Conservation (phyloP, 2,113 vertebrate species). For the Genyomyrus donnyi region DNA sequence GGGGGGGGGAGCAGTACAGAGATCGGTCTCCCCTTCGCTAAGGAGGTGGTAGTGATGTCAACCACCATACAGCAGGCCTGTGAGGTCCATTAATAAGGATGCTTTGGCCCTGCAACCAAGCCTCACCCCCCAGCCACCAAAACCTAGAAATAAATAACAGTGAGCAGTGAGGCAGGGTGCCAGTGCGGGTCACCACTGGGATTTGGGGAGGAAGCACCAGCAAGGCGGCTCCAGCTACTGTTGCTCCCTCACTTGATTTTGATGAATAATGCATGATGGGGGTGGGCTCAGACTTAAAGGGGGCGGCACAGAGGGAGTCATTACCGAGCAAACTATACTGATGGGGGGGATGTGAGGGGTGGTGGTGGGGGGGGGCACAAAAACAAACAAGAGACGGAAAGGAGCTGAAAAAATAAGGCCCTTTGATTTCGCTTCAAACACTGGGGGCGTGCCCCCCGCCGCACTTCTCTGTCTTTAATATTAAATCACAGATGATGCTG, state of each 20-base stretch:
- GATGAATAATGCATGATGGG: constrained; percentile 96
- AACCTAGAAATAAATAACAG: neutral
- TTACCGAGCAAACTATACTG: constrained; percentile 66
- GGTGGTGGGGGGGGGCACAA: constrained; percentile 20
- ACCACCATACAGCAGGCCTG: neutral
- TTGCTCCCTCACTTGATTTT: constrained; percentile 94
- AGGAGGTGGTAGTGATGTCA: neutral
- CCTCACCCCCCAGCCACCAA: neutral
- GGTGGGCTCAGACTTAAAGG: constrained; percentile 63
- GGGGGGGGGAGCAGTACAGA: too few species aligned
- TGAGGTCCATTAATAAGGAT: constrained; percentile 80
- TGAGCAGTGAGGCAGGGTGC: constrained; percentile 69
- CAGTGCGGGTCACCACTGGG: constrained; percentile 84
- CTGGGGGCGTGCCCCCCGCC: constrained; percentile 38
- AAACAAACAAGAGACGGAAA: constrained; percentile 59
- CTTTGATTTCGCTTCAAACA: constrained; percentile 55
- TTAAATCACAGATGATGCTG: constrained; percentile 49
- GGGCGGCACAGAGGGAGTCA: constrained; percentile 73
- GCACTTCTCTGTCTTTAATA: constrained; percentile 23
- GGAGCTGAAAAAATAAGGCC: constrained; percentile 43
- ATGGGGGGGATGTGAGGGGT: constrained; percentile 42
- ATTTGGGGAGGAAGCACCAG: constrained; percentile 93
- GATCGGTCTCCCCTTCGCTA: neutral
- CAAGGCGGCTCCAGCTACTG: constrained; percentile 79
- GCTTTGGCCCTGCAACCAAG: neutral